These are phyloP conservation scores for Philotrypesis tridentata DNA, from an alignment of 1,140 invertebrate species.

Conservation along the genomic window DNA sequence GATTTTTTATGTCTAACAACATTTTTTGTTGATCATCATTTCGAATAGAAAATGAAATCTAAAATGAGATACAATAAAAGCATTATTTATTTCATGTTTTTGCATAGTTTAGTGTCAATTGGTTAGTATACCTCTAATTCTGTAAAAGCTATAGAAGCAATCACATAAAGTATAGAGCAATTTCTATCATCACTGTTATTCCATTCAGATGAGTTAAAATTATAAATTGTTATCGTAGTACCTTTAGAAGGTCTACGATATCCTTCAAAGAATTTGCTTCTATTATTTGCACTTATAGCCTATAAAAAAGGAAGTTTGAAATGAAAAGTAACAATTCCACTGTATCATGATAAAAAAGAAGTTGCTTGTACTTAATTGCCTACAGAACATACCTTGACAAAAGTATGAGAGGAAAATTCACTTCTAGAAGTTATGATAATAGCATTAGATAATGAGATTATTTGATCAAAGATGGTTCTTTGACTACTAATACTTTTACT, in stretches of 20 bases:
- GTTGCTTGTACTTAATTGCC: neutral
- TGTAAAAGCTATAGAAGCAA: slow-evolving; percentile 55
- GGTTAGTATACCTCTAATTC: slow-evolving; percentile 53
- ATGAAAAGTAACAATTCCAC: slow-evolving; percentile 44
- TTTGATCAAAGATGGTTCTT: slow-evolving; percentile 51
- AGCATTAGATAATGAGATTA: slow-evolving; percentile 42
- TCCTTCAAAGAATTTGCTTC: slow-evolving; percentile 47
- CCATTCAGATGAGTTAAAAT: slow-evolving; percentile 49
- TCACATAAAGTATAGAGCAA: slow-evolving; percentile 37
- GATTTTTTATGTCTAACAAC: slow-evolving; percentile 56
- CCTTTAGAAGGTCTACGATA: slow-evolving; percentile 57
- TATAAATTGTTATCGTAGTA: slow-evolving; percentile 60
- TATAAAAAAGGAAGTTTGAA: slow-evolving; percentile 36
- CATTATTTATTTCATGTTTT: neutral
- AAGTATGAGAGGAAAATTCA: slow-evolving; percentile 52
- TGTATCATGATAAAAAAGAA: neutral
- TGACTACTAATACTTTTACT: slow-evolving; percentile 5
- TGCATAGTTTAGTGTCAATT: neutral
- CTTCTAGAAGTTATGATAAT: slow-evolving; percentile 59
- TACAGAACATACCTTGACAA: slow-evolving; percentile 55
- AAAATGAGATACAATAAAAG: slow-evolving; percentile 16
- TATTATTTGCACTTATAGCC: neutral
- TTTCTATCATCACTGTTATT: slow-evolving; percentile 30
- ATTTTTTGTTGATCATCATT: slow-evolving; percentile 58
- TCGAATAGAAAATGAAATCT: slow-evolving; percentile 66